These are phyloP conservation scores for Acridotheres tristis DNA, from an alignment of 2,797 vertebrate species.

Conservation along the genomic window DNA sequence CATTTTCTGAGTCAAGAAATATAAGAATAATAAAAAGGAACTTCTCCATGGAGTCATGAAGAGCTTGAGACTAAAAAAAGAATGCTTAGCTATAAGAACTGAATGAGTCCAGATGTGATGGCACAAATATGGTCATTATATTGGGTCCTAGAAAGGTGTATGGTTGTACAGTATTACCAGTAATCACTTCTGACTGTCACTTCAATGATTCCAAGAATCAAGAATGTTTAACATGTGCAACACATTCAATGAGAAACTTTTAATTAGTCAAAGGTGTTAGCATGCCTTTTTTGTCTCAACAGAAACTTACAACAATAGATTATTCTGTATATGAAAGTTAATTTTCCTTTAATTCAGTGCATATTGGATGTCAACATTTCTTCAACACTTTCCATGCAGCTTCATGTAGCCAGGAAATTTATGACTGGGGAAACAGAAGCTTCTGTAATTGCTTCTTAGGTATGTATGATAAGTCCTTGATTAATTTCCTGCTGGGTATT, in stretches of 20 bases:
- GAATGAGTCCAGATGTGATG: background rate
- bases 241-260: background rate
- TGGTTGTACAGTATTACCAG: background rate
- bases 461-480: constrained; percentile 28
- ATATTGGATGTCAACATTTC: background rate
- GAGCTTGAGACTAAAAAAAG: constrained; percentile 6
- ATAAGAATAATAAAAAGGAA: background rate
- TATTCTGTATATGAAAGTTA: background rate
- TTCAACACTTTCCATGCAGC: background rate
- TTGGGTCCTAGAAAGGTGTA: background rate
- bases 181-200: background rate
- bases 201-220: background rate
- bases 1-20: background rate
- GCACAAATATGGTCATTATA: background rate
- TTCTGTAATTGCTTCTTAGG: constrained; percentile 38
- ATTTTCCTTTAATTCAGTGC: constrained; percentile 17
- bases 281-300: background rate
- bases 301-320: background rate
- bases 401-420: constrained; percentile 22
- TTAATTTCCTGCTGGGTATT: constrained; percentile 49
- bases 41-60: background rate
- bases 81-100: background rate
- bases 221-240: background rate
- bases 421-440: constrained; percentile 23
- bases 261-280: background rate